These are phyloP conservation scores for Agonopterix heracliana DNA, from an alignment of 2,888 invertebrate genomes.

Conservation along the genomic window DNA sequence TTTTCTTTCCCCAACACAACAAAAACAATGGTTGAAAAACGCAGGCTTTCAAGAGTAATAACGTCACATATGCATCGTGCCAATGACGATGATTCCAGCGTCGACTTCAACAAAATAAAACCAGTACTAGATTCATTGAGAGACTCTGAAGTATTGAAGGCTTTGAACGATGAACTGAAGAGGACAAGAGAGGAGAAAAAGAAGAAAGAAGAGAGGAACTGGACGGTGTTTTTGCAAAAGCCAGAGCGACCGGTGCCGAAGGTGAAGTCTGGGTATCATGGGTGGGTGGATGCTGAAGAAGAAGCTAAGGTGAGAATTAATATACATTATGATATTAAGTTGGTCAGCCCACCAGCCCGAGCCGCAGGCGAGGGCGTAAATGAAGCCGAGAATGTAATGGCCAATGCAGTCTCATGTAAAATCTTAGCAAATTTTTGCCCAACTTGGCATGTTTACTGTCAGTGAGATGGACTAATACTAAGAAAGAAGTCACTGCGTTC, in stretches of 20 bases:
- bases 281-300: slow-evolving; percentile 28
- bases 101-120: slow-evolving; percentile 82
- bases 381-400: too few relatives aligned
- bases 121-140: slow-evolving; percentile 79
- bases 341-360: not conserved
- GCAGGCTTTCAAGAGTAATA: slow-evolving; percentile 51
- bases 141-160: slow-evolving; percentile 81
- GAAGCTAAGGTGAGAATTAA: slow-evolving; percentile 28
- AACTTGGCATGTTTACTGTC: too few relatives aligned
- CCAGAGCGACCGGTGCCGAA: slow-evolving; percentile 81
- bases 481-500: too few relatives aligned
- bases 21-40: slow-evolving; percentile 34
- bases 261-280: slow-evolving; percentile 40
- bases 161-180: slow-evolving; percentile 71
- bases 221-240: slow-evolving; percentile 86
- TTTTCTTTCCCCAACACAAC: slow-evolving; percentile 1
- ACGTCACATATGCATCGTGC: slow-evolving; percentile 58
- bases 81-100: slow-evolving; percentile 64
- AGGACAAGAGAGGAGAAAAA: slow-evolving; percentile 67
- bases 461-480: too few relatives aligned
- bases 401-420: too few relatives aligned
- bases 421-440: too few relatives aligned
- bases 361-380: too few relatives aligned
- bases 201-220: slow-evolving; percentile 77
- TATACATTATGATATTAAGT: not conserved